Evolutionary conservation across 2,888 invertebrate species (phyloP), one percentile per base, ranked within the genome.

Genomic region (Dicycla oo): DNA sequence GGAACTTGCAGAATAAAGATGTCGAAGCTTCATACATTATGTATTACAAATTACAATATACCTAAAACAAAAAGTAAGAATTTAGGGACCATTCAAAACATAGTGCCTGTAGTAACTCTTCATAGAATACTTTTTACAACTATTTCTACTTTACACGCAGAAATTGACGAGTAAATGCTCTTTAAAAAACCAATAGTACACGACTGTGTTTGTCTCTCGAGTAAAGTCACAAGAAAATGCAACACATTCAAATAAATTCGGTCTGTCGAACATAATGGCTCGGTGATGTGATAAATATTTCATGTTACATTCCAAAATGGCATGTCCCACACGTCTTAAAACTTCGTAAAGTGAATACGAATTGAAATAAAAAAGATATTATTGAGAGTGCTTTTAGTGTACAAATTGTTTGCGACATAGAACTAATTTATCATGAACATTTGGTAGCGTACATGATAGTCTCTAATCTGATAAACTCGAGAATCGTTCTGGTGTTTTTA

Each of bases 21-120:
- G 74, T 69, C 77, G 51, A 54, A 77, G 74, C 58, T 69, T 74
- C 65, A 61, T 75, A 71, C 70, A 70, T 79, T 63, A 65, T 65
- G 66, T 79, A 77, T 79, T 20, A 60, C 30, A 53, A 51, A 73
- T 78, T 65, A 79, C 51, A 53, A 66, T 66, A 78, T 61, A 72
- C 69, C 30, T 67, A 15, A 15, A 26, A 67, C n/a, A 79, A 30
- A 60, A 43, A 56, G 26, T 43, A n/a, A 58, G 54, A 30, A 78
- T 23, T 60, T 51, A 38, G 49, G 8, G 15, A 10, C 10, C 13
- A 38, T 51, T 58, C 11, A 20, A 43, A 57, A 34, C n/a, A 43
- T 34, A 38, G n/a, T 38, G 8, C 38, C 38, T 38, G 8, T 38
- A 8, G 8, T 38, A 34, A 38, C 38, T 38, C 38, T 38, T 38